Evolutionary conservation across 2,113 vertebrate species (phyloP), one percentile per base, ranked within the genome.

Genomic region (Epinephelus lanceolatus): DNA sequence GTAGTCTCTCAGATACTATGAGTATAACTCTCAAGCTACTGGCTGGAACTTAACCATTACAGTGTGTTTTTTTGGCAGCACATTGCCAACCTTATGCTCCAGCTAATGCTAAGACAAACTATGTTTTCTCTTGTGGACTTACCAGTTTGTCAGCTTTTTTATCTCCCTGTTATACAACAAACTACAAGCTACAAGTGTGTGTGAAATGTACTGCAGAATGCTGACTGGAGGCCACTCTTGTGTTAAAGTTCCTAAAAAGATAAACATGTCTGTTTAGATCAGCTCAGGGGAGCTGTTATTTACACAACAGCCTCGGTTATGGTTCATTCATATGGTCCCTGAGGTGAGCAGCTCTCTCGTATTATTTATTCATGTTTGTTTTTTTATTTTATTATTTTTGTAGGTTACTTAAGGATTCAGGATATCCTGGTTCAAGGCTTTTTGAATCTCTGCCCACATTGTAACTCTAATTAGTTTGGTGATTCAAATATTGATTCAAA

Each of bases 121-220:
- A 25, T 27, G 47, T 27, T 40, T 45, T 2, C 3, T 71, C 6
- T 10, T 33, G 56, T 76, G 57, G 45, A 47, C 14, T 47, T 59
- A 84, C 77, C 47, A 30, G 86, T 67, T 81, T 45, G 17, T 77
- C 77, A 27, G 25, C 62, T 80, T 88, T 57, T 1, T 8, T 2
- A 30, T 63, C 2, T 21, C 0, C 19, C 8, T 14, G 8, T 70
- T 18, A 10, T 5, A 61, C 13, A 80, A 69, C n/a, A 56, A 6
- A 12, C 23, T 27, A 27, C 27, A 27, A 66, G 17, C 40, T 42
- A 0, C 27, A 51, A 37, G 19, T 40, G 2, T 56, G 55, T 67
- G 71, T 75, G 13, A 70, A 77, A 74, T 9, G 1, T 0, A 14
- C 59, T 37, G n/a, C 18, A 66, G 8, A 76, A 40, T 59, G 45